phyloP scores from a whole-genome alignment of 1,140 invertebrate genomes.

The Drosophila nigrodunni region DNA sequence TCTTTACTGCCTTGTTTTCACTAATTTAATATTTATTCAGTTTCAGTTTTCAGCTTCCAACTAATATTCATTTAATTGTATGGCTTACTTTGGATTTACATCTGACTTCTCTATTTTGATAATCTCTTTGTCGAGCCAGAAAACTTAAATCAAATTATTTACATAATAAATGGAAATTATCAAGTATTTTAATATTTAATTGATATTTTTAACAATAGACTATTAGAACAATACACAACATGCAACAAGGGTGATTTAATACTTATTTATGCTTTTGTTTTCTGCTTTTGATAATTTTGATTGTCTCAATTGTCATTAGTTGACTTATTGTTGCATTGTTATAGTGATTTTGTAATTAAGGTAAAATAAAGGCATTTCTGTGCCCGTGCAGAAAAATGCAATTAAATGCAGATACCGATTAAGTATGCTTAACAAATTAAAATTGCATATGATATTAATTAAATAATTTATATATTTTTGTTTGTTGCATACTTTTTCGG shows the following conservation, averaged over 20 bases:
- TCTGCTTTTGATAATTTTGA: conserved; percentile 11
- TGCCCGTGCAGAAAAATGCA: conserved; percentile 12
- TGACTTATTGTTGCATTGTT: conserved; percentile 16
- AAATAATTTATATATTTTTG: too few relatives aligned
- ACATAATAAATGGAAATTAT: conserved; percentile 56
- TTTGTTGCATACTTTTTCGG: neutral
- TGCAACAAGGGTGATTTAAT: conserved; percentile 31
- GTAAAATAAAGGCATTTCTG: neutral
- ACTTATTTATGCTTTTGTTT: conserved; percentile 4
- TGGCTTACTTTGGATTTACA: neutral
- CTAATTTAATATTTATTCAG: too few relatives aligned
- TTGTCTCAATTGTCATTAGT: conserved; percentile 7
- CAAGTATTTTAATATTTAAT: conserved; percentile 63
- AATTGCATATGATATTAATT: too few relatives aligned
- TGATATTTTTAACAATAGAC: conserved; percentile 40
- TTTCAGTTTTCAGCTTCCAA: too few relatives aligned
- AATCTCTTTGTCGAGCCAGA: neutral
- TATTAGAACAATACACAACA: conserved; percentile 45
- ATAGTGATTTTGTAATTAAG: conserved; percentile 2
- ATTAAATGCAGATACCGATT: neutral
- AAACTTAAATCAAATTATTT: conserved; percentile 19
- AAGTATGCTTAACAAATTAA: neutral
- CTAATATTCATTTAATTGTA: neutral
- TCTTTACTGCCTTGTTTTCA: too few relatives aligned
- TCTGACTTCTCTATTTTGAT: neutral